Evolutionary conservation across 2,888 invertebrate genomes (phyloP), one percentile per base, ranked within the genome.

Genomic region (Nomada hirtipes): DNA sequence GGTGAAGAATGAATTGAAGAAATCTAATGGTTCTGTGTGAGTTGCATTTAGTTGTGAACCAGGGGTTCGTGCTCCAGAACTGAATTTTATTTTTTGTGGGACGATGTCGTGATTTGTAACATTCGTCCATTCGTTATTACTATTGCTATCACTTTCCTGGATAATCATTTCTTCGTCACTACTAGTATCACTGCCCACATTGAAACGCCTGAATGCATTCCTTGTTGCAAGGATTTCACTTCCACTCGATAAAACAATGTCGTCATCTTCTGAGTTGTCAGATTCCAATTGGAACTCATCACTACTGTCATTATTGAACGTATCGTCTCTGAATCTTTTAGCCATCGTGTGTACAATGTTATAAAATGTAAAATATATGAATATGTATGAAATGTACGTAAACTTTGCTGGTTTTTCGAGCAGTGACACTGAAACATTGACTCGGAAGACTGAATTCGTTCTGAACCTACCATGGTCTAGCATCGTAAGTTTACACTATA

Each of bases 71-170:
- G 75, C 75, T 78, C 78, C 77, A 42, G 76, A 74, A n/a, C 59
- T 67, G 55, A 83, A 77, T 59, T 13, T 59, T 81, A 81, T 80
- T 77, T 77, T 77, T 73, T 79, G 11, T 74, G 67, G 74, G 70
- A 77, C 44, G 74, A 76, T 23, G 29, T 83, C 74, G 0, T 80
- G 60, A 74, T 77, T 83, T 71, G 74, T 80, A 0, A 79, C 77
- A 75, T 80, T 74, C 65, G 0, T 76, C 73, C 73, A 79, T 70
- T 77, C 71, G 44, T 73, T 79, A 65, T 70, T 70, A 59, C 55
- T 18, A 61, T 73, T 57, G 63, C 3, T 70, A 71, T 77, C 9
- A 63, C 11, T 79, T 74, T 79, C 76, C 2, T 76, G 29, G 2
- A 26, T 26, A 26, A 26, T 26, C 26, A 26, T 26, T 26, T 26